Evolutionary conservation across 2,888 invertebrate genomes (phyloP).

Genomic region (Hydropsyche betteni): DNA sequence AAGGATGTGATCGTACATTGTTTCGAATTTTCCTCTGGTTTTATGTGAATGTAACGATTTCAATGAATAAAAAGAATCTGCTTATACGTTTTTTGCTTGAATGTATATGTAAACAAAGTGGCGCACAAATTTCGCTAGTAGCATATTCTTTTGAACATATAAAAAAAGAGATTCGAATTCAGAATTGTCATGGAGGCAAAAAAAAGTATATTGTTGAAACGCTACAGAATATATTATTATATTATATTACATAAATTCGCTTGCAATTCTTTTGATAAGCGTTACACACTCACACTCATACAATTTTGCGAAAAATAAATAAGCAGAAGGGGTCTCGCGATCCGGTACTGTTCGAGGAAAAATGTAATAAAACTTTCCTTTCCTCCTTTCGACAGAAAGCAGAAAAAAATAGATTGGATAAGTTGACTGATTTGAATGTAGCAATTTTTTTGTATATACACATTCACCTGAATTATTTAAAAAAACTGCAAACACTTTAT

Average conservation of each 20-base stretch:
- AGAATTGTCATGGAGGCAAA: no score
- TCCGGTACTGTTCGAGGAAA: neutral
- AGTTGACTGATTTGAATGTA: conserved; percentile 42
- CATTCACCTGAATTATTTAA: neutral
- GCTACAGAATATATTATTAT: no score
- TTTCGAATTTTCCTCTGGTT: no score
- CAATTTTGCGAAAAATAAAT: conserved; percentile 16
- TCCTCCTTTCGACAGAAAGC: conserved; percentile 26
- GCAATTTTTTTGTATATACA: conserved; percentile 21
- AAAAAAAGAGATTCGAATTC: no score
- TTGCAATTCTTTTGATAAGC: conserved; percentile 20
- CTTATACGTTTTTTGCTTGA: no score
- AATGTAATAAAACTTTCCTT: conserved; percentile 38
- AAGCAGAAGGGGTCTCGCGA: conserved; percentile 31
- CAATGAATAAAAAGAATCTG: no score
- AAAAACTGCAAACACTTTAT: conserved; percentile 1
- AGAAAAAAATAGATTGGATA: conserved; percentile 38
- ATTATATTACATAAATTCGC: neutral
- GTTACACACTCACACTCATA: conserved; percentile 1
- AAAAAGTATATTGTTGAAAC: no score
- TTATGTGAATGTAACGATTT: no score
- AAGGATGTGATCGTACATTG: no score
- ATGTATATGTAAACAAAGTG: no score
- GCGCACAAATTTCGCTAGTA: no score
- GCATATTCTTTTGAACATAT: no score